Base-by-base conservation (phyloP, 2,797 vertebrate genomes). In the Pelodytes ibericus region DNA sequence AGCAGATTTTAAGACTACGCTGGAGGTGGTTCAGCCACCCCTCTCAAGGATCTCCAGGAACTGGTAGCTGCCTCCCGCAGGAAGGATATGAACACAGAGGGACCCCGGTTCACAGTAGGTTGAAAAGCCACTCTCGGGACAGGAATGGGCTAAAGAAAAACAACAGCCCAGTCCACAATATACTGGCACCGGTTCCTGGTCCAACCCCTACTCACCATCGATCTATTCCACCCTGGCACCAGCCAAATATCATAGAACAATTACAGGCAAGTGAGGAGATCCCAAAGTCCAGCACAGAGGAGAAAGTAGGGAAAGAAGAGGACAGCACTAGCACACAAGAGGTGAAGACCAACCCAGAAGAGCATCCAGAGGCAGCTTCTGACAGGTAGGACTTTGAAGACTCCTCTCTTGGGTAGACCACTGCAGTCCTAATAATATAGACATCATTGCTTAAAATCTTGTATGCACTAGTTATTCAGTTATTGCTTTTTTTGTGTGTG, bases 21-120 rank as follows among this genome's bases (percentile, higher is more conserved):
- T 99, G 97, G 97, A 92, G 96, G 80, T 99, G 96, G 96, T 99
- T 99, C 83, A 96, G 94, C 84, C 97, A 98, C 90, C 95, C 94
- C 80, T 95, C 95, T 68, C 95, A 95, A 87, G 92, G 94, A 85
- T 89, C 94, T 16, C 83, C 94, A 20, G 94, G 95, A 77, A 66
- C 90, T 56, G 95, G 94, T 80, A 89, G 89, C 84, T 95, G 94
- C 87, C 91, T 94, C 77, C 94, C 96, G 91, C 96, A 95, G 92
- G 97, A 96, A 87, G 94, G 95, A 85, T 94, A 93, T 80, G 97
- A 98, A 81, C 94, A 95, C 88, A 92, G 95, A 84, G 94, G 94
- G 60, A 94, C 92, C 4, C 88, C 94, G 20, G 93, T 92, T 77
- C 95, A 96, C 89, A 93, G 83, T 83, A 92, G 95, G 77, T 81